phyloP scores from a whole-genome alignment of 2,113 vertebrate species.

The Nannobrachium achirus region DNA sequence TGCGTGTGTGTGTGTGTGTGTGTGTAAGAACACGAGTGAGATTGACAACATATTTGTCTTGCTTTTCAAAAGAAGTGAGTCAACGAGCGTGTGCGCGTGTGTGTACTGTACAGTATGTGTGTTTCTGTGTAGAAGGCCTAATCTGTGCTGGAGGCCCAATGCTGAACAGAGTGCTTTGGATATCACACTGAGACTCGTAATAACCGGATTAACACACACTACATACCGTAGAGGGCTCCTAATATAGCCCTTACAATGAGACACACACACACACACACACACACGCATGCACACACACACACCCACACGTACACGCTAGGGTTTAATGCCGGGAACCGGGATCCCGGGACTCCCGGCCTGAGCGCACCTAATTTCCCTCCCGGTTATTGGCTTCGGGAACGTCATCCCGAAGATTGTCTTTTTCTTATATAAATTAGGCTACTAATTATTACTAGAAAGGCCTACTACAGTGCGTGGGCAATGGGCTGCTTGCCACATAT shows the following conservation, averaged over 20 bases:
- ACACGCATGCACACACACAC: conserved; percentile 6
- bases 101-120: conserved; percentile 36
- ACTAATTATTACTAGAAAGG: no score
- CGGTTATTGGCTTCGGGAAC: no score
- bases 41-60: conserved; percentile 6
- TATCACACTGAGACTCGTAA: conserved; percentile 67
- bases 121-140: conserved; percentile 44
- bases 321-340: no score
- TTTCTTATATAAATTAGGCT: no score
- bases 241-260: conserved; percentile 50
- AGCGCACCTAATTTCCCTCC: no score
- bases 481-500: no score
- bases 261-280: background rate
- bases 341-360: no score
- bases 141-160: conserved; percentile 68
- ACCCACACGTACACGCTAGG: conserved; percentile 18
- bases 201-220: conserved; percentile 70
- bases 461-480: no score
- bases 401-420: no score
- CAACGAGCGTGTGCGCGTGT: conserved; percentile 19
- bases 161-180: conserved; percentile 61
- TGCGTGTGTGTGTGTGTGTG: conserved; percentile 29
- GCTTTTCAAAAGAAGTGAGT: conserved; percentile 25
- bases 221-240: conserved; percentile 40
- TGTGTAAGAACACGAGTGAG: conserved; percentile 5